Evolutionary conservation across 2,113 vertebrate species (phyloP).

Genomic region (Tachysurus fulvidraco): DNA sequence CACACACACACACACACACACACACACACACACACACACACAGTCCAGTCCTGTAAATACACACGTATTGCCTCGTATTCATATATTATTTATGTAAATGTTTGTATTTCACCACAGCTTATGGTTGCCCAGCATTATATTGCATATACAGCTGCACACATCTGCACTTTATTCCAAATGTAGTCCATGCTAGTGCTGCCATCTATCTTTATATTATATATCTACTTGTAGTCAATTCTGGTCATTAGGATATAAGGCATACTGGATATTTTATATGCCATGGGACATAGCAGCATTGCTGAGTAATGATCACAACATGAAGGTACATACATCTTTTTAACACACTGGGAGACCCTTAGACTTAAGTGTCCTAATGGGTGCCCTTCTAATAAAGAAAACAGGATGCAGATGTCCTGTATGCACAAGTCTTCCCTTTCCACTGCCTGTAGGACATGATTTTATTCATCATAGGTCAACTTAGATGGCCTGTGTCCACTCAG

Average conservation of each 20-base stretch:
- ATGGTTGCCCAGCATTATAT: background rate
- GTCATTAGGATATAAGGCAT: no score
- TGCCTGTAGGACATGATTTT: background rate
- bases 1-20: no score
- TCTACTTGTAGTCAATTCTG: background rate
- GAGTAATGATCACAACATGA: background rate
- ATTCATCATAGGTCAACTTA: background rate
- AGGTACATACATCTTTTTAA: background rate
- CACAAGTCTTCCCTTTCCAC: background rate
- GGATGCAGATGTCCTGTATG: background rate
- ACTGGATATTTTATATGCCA: background rate
- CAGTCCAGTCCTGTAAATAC: no score
- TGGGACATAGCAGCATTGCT: no score
- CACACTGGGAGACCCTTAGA: background rate
- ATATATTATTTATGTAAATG: background rate
- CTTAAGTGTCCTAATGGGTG: background rate
- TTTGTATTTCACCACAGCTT: background rate
- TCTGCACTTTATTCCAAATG: background rate
- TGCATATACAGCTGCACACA: no score
- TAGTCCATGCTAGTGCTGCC: no score
- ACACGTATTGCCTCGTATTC: no score
- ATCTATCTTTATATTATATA: background rate
- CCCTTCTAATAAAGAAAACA: background rate
- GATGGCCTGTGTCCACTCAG: background rate
- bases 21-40: no score